Percentiles rank a stretch among this genome's conserved stretches.
These are phyloP conservation scores for Calliphora vomitoria DNA, from an alignment of 2,888 invertebrate species.

Conservation along the genomic window DNA sequence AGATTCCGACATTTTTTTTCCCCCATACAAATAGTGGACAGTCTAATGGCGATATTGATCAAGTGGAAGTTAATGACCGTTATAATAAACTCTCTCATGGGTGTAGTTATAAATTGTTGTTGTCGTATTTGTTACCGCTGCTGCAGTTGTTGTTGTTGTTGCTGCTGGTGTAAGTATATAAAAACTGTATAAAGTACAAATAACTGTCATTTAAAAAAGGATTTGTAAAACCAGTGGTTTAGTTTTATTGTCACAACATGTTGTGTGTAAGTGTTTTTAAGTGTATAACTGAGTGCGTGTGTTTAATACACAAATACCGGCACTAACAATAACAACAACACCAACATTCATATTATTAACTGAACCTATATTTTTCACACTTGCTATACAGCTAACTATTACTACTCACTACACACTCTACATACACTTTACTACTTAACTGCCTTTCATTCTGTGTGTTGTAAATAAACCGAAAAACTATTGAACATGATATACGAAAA, in stretches of 20 bases:
- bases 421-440: neutral
- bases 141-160: neutral
- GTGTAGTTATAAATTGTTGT: slow-evolving; percentile 32
- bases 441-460: neutral
- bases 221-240: slow-evolving; percentile 60
- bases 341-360: slow-evolving; percentile 2
- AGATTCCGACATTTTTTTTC: too few relatives aligned
- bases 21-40: too few relatives aligned
- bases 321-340: neutral
- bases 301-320: neutral
- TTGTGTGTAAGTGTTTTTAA: neutral
- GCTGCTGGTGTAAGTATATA: slow-evolving; percentile 14
- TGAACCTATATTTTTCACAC: slow-evolving; percentile 41
- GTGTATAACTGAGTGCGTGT: neutral
- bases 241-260: slow-evolving; percentile 62
- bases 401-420: neutral
- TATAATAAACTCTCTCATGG: slow-evolving; percentile 56
- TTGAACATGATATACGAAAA: neutral
- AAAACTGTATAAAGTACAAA: slow-evolving; percentile 54
- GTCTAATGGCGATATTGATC: slow-evolving; percentile 52
- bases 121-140: neutral
- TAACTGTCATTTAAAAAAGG: slow-evolving; percentile 63
- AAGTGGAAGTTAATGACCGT: slow-evolving; percentile 67
- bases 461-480: slow-evolving; percentile 21
- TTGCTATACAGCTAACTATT: neutral